Evolutionary conservation across 2,113 vertebrate genomes (phyloP).

Genomic region (Oxyura jamaicensis): DNA sequence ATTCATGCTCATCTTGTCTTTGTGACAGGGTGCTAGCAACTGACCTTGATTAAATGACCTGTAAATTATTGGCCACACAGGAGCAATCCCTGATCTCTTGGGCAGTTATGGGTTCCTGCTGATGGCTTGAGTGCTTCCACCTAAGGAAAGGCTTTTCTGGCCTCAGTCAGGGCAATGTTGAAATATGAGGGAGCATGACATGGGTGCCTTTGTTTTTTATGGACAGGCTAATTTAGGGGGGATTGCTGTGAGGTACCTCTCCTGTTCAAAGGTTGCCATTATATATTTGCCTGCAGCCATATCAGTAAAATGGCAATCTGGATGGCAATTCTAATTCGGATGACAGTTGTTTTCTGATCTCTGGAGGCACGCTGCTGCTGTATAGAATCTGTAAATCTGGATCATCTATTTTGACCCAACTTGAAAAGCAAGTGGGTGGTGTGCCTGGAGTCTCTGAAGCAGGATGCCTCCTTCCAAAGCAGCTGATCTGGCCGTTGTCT

Average conservation of each 20-base stretch:
- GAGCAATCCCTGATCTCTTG: constrained; percentile 27
- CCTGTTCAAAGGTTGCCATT: not conserved
- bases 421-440: not conserved
- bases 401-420: not conserved
- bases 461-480: not conserved
- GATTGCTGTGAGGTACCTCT: not conserved
- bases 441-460: not conserved
- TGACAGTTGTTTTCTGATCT: not conserved
- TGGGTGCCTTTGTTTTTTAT: not conserved
- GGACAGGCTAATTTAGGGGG: not conserved
- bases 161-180: not conserved
- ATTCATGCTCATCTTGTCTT: not conserved
- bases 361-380: not conserved
- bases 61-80: constrained; percentile 51
- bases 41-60: constrained; percentile 49
- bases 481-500: not conserved
- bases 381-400: not conserved
- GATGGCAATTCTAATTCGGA: not conserved
- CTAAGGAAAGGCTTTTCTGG: not conserved
- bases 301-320: not conserved
- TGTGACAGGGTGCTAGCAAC: not conserved
- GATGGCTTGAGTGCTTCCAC: constrained; percentile 1
- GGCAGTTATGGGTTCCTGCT: not conserved
- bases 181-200: not conserved
- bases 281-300: not conserved